Evolutionary conservation across 2,113 vertebrate species (phyloP), one percentile per base, ranked within the genome.

Genomic region (Nibea albiflora): DNA sequence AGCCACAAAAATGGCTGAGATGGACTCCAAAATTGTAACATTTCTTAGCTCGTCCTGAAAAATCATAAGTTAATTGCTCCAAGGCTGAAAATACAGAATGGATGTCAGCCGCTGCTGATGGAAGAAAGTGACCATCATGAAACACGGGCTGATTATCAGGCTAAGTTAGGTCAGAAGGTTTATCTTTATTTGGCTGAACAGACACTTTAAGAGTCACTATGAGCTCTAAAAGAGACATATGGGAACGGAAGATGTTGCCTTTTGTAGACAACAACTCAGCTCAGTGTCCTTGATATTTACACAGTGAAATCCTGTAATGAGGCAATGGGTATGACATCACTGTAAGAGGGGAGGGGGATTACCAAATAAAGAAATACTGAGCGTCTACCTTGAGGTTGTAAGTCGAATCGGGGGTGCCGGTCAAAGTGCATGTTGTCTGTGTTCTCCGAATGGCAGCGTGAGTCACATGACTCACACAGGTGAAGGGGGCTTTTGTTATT

Each of bases 391-490:
- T 96, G 98, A 0, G 93, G 95, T 50, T 96, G 92, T 80, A 99
- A 92, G 93, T 99, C 95, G 1, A 99, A 97, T 91, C 95, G 96
- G 65, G 97, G 94, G 64, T 97, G 97, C 44, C 96, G 92, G 22
- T 98, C 96, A 65, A 96, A 97, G 92, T 96, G 96, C 96, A 97
- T 96, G 88, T 92, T 67, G 90, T 95, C 93, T 12, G 90, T 83
- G 79, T 90, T 93, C 77, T 94, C 92, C 2, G 89, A 91, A 89
- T 98, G 97, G 91, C 95, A 95, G 86, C 88, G 95, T 54, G 95
- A 75, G 93, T 98, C 96, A 66, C 97, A 98, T 94, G 93, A 95
- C 92, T 97, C 96, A 50, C 97, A 97, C 88, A 97, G 94, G 93
- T 95, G 96, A 62, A 97, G 95, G 24, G 98, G 97, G 53, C 93